Evolutionary conservation across 2,888 invertebrate genomes (phyloP).

Genomic region (Trypoxylon attenuatum): DNA sequence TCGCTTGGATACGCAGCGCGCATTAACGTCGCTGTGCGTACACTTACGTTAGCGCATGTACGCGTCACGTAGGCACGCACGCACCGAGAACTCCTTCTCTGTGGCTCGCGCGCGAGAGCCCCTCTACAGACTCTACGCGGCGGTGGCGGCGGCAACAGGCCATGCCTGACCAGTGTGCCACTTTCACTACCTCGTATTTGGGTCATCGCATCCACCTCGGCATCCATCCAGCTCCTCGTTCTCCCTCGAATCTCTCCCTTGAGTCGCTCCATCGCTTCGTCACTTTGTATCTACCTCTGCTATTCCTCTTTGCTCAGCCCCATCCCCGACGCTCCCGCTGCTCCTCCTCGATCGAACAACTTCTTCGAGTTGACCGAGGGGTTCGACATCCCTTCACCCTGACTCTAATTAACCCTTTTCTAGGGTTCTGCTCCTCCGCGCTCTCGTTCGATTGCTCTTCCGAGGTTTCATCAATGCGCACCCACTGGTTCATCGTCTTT

Average conservation of each 20-base stretch:
- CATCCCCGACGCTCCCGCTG: neutral
- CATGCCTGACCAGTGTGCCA: constrained; percentile 73
- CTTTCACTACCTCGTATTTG: constrained; percentile 74
- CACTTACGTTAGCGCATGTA: constrained; percentile 9
- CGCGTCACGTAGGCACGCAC: constrained; percentile 20
- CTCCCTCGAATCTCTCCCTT: constrained; percentile 3
- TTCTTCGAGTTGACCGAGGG: no score
- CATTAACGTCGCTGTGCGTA: constrained; percentile 35
- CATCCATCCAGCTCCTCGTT: constrained; percentile 50
- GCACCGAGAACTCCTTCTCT: neutral
- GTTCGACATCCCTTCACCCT: no score
- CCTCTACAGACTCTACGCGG: no score
- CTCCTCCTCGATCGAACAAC: no score
- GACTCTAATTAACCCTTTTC: no score
- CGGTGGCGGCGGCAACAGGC: constrained; percentile 56
- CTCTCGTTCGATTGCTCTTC: no score
- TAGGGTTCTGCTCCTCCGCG: no score
- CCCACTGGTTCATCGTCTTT: no score
- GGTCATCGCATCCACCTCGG: constrained; percentile 71
- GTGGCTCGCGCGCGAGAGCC: no score
- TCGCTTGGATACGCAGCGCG: constrained; percentile 49
- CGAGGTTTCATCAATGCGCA: no score
- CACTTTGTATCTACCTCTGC: constrained; percentile 38
- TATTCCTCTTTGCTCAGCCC: neutral
- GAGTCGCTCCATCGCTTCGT: no score